Conservation (phyloP, 2,888 invertebrate genomes). For the Abrostola triplasia region DNA sequence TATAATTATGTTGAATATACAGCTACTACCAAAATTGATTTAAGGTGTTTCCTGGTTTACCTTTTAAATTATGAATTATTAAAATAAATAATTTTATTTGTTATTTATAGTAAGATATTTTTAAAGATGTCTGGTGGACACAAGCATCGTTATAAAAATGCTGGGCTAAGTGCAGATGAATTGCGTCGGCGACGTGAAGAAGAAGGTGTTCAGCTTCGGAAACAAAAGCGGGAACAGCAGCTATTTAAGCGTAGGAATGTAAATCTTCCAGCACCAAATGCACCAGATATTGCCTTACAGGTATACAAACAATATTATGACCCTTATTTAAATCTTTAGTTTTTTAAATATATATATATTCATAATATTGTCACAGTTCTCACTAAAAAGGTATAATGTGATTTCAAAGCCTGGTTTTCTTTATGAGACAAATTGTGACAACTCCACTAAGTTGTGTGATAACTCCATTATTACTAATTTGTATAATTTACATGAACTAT, state of each 20-base stretch:
- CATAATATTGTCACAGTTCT: no score
- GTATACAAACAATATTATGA: constrained; percentile 53
- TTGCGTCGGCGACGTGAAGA: constrained; percentile 97
- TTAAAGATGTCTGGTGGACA: constrained; percentile 94
- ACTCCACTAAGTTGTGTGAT: no score
- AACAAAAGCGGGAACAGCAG: constrained; percentile 98
- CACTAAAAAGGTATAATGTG: no score
- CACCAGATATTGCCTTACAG: constrained; percentile 77
- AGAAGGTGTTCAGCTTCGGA: constrained; percentile 98
- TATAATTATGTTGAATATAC: no score
- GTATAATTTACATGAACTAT: no score
- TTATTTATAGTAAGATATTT: background rate
- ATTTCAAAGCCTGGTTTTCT: no score
- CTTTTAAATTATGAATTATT: background rate
- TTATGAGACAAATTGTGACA: no score
- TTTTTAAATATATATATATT: background rate
- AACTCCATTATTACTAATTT: no score
- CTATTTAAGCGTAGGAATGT: constrained; percentile 97
- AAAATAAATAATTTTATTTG: background rate
- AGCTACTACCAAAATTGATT: no score
- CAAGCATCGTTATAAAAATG: constrained; percentile 98
- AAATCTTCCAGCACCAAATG: constrained; percentile 76
- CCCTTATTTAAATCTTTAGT: background rate
- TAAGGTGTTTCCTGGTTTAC: background rate
- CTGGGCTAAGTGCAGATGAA: constrained; percentile 96